Evolutionary conservation across 2,113 vertebrate genomes (phyloP).

Genomic region (Eurypyga helias): DNA sequence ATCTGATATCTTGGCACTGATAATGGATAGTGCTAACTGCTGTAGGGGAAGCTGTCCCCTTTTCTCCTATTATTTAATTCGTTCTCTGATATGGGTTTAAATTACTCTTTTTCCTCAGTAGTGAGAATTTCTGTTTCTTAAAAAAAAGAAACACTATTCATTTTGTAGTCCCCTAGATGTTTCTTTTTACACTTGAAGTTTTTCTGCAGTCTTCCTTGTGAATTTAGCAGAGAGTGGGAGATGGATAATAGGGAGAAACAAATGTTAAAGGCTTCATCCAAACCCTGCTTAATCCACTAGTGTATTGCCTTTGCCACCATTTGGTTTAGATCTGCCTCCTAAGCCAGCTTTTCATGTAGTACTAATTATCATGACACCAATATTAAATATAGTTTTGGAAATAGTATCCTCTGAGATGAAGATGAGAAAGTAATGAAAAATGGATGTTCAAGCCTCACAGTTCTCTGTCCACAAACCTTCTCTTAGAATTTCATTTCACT

Average conservation of each 20-base stretch:
- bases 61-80: not conserved
- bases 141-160: not conserved
- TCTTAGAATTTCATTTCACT: not conserved
- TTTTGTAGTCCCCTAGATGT: not conserved
- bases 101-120: not conserved
- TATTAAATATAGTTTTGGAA: conserved; percentile 3
- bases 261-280: not conserved
- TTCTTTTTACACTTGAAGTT: not conserved
- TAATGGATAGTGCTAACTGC: not conserved
- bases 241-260: not conserved
- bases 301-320: not conserved
- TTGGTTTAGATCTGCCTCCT: conserved; percentile 9
- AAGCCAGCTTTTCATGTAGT: conserved; percentile 9
- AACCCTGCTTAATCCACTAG: not conserved
- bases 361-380: not conserved
- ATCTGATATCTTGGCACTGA: not conserved
- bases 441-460: not conserved
- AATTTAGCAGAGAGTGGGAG: not conserved
- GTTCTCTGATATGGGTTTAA: not conserved
- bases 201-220: not conserved
- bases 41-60: not conserved
- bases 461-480: not conserved
- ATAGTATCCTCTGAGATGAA: not conserved
- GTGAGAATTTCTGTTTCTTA: not conserved
- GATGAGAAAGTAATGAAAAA: conserved; percentile 2